Base-by-base conservation (phyloP, 1,140 invertebrate species). In the Pygmarrhopalites habei region DNA sequence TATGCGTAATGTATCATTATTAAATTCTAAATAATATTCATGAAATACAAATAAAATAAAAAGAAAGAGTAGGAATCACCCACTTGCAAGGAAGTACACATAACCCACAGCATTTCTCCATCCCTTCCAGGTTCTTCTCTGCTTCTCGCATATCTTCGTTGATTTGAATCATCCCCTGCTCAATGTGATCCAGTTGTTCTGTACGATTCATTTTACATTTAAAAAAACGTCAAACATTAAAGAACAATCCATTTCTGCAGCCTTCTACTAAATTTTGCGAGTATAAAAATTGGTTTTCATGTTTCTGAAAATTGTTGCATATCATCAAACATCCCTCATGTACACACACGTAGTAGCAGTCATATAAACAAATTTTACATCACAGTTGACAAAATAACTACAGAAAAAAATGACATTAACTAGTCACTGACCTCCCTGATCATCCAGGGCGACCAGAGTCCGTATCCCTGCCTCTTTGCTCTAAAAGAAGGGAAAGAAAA, bases 61-160 rank as follows among this genome's bases (percentile, higher is more conserved):
- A n/a, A n/a, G n/a, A n/a, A n/a, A n/a, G n/a, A n/a, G n/a, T n/a
- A n/a, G 32, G 26, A 30, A 26, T 23, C 14, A 47, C n/a, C 5
- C 52, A 61, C 60, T 61, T 49, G 52, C 69, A 71, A n/a, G 69
- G 69, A 49, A 68, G 62, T 21, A 68, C 66, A 39, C 69, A 71
- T 15, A 71, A 49, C 25, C 69, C 84, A 74, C 83, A 86, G 71
- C 85, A 86, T 74, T 86, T 86, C 72, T 87, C 85, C 79, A 86
- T 81, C 29, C 85, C 85, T 64, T 83, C 83, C 53, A 86, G 73
- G 75, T 85, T 85, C 67, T 87, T 85, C 72, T 87, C 85, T 1
- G 85, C 85, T 75, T 87, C 85, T 71, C 79, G 81, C 85, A 86
- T 86, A 72, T 87, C 85, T 59, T 79, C 75, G 72, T 87, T 86